Evolutionary conservation across 1,140 invertebrate genomes (phyloP).

Genomic region (Magallana angulata): DNA sequence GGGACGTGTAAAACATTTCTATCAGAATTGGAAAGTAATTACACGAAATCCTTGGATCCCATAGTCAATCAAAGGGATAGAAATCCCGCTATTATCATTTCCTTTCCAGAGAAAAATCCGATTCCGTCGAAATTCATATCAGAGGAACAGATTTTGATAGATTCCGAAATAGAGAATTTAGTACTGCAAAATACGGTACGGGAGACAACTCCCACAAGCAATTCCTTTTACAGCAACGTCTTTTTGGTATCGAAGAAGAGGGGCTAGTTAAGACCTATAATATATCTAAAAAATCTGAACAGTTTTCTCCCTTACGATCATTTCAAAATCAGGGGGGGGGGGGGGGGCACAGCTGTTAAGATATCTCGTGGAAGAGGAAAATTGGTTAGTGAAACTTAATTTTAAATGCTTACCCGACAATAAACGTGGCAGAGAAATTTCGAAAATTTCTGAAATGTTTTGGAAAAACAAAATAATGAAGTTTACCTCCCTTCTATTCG

Average conservation of each 20-base stretch:
- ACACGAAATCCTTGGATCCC: not conserved
- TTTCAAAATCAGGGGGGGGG: conserved; percentile 62
- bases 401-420: conserved; percentile 52
- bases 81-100: not conserved
- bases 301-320: conserved; percentile 52
- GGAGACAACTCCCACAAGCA: not conserved
- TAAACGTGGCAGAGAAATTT: conserved; percentile 15
- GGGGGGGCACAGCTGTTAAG: conserved; percentile 46
- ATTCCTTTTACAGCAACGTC: conserved; percentile 49
- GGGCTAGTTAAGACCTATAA: conserved; percentile 47
- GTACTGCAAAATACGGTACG: conserved; percentile 37
- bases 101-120: not conserved
- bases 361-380: conserved; percentile 23
- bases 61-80: conserved; percentile 16
- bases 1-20: no score
- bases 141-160: conserved; percentile 37
- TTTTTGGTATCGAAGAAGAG: conserved; percentile 54
- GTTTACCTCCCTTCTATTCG: conserved; percentile 47
- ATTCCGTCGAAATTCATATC: not conserved
- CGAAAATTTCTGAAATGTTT: conserved; percentile 33
- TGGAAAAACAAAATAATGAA: conserved; percentile 29
- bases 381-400: conserved; percentile 51
- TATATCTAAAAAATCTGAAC: conserved; percentile 52
- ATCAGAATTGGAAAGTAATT: no score
- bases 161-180: conserved; percentile 31